These are phyloP conservation scores for Muscina levida DNA, from an alignment of 2,888 invertebrate genomes.

Conservation along the genomic window DNA sequence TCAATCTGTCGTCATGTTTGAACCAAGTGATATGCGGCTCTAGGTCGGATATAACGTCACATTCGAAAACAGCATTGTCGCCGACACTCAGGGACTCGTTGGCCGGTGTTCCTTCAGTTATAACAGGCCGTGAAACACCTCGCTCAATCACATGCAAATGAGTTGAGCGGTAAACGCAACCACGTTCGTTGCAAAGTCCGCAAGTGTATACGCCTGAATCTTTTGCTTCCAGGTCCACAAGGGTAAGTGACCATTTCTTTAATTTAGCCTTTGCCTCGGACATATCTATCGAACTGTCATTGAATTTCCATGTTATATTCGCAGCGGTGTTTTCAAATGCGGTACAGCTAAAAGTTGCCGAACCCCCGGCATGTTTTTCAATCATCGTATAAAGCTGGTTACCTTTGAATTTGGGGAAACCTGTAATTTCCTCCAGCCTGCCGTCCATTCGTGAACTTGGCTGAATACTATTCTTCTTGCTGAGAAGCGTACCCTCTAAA, in stretches of 20 bases:
- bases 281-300: constrained; percentile 83
- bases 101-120: constrained; percentile 88
- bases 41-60: constrained; percentile 90
- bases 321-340: constrained; percentile 87
- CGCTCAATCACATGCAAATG: constrained; percentile 88
- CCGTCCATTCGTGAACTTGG: background rate
- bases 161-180: constrained; percentile 87
- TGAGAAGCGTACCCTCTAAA: background rate
- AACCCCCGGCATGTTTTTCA: constrained; percentile 88
- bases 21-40: constrained; percentile 91
- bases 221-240: constrained; percentile 88
- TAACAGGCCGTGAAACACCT: constrained; percentile 88
- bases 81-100: constrained; percentile 89
- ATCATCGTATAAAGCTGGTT: constrained; percentile 59
- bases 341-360: constrained; percentile 86
- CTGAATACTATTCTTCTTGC: background rate
- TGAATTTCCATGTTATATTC: constrained; percentile 91
- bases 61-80: constrained; percentile 86
- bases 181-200: constrained; percentile 88
- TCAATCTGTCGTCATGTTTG: constrained; percentile 62
- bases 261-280: constrained; percentile 81
- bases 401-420: constrained; percentile 54
- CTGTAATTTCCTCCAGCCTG: background rate
- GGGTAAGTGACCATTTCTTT: constrained; percentile 85
- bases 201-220: constrained; percentile 95